Evolutionary conservation across 1,140 invertebrate species (phyloP), one percentile per base, ranked within the genome.

Genomic region (Neodiprion pinetum): DNA sequence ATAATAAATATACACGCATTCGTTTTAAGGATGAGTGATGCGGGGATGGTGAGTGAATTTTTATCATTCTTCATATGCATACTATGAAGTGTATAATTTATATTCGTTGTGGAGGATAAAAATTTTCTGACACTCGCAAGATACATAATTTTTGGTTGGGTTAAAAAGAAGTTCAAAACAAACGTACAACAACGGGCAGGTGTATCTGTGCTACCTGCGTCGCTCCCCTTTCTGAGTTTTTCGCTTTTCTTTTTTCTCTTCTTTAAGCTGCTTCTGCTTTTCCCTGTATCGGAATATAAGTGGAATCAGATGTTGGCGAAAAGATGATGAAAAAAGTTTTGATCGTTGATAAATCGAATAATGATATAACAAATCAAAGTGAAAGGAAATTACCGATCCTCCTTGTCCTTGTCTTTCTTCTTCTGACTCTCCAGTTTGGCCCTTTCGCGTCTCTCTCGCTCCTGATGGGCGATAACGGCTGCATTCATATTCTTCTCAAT

Each of bases 391-490:
- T 85, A 95, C 94, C 95, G 91, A 83, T 96, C 95, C 80, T 96
- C 95, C 88, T 95, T 96, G 79, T 96, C 95, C 82, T 95, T 96
- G 80, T 96, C 95, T 81, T 96, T 96, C 78, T 97, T 97, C 77
- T 92, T 93, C 75, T 94, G 92, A 80, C 94, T 93, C 40, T 96
- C 95, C 14, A 91, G 82, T 79, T 94, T 93, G 4, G 94, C 93
- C 81, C 93, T 92, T 81, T 96, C 95, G 65, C 95, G 88, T 75
- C 93, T 93, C 79, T 95, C 94, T 80, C 92, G 92, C 75, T 95
- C 93, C 67, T 94, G 91, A 67, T 93, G 93, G 72, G 91, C 86
- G 11, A 96, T 95, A 81, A 92, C 91, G 48, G 92, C 88, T 9
- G 90, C 93, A 88, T 97, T 97, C 12, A 93, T 95, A 81, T 96